Base-by-base conservation (phyloP, 2,113 vertebrate species). In the Menura novaehollandiae region DNA sequence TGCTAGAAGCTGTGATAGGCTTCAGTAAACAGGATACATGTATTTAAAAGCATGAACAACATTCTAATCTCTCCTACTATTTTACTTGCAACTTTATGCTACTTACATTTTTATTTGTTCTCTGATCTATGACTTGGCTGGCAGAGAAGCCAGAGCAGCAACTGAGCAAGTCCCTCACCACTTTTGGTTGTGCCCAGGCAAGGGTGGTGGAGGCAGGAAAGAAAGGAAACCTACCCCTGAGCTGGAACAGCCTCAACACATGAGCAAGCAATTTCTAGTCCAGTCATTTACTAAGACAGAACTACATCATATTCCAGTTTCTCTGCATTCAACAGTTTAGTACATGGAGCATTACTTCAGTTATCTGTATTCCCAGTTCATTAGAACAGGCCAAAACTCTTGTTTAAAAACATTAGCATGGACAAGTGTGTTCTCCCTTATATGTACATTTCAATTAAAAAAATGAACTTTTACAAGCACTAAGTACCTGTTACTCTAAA, bases 91-190 rank as follows among this genome's bases (percentile, higher is more conserved):
- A 37, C 52, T 75, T 52, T 6, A 51, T 6, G 30, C 13, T 55
- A 71, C 1, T 11, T 27, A 35, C 1, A 66, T 28, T 74, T 92
- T 68, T 11, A 44, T 44, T 88, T 89, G 24, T 43, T 69, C 74
- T n/a, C 43, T 66, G 10, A 69, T 32, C 22, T 77, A 26, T 18
- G 37, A 77, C 55, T 55, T 71, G 16, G 44, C 27, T 62, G 67
- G 11, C 69, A 87, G 51, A 80, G 33, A 71, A 81, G 66, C 13
- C 39, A 56, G 6, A 81, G 35, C 26, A 88, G 32, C 26, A 84
- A 18, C 0, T 47, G 1, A 53, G 24, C 0, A 0, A 77, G 43
- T 35, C 32, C 53, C 13, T 39, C 6, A 37, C 11, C 16, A 14
- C 7, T 67, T 83, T 26, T 37, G 26, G 7, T 15, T 35, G 24